Evolutionary conservation across 2,113 vertebrate genomes (phyloP), one percentile per base, ranked within the genome.

Genomic region (Catharus bicknelli): DNA sequence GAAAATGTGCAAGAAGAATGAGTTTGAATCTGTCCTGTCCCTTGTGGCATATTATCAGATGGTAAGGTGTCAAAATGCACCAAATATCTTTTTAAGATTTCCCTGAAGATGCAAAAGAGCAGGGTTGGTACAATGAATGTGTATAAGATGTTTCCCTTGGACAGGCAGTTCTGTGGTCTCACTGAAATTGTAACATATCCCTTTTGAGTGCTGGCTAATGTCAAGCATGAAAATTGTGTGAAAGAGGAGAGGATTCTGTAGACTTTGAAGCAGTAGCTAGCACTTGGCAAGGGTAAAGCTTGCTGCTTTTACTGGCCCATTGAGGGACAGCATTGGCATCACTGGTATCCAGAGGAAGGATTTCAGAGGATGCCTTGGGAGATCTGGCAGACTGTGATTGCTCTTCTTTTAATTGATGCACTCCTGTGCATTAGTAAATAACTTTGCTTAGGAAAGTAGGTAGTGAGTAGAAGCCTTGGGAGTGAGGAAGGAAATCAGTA

Each of bases 21-120:
- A 99, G 32, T 99, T 96, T 48, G 99, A 99, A 96, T 98, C 99
- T 1, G 97, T 99, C 74, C 90, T 99, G 78, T 99, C 99, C 34
- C 98, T 99, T 47, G 98, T 99, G 90, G 98, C 99, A 0, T 99
- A 99, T 95, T 99, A 99, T 96, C 99, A 99, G 96, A 99, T 99
- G 99, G 99, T 99, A 97, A 98, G 97, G 43, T 53, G 85, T 29
- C 57, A 83, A 32, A 79, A 62, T 30, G 30, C 75, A 50, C 54
- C 18, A 18, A 7, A 36, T 59, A 2, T 53, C 21, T 82, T 80
- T 54, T 55, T 66, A 59, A 94, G 19, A 9, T 87, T 83, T 85
- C 43, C 23, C 22, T 54, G 67, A 69, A 90, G 43, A 29, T 62
- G 30, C 29, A 48, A 36, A 89, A 51, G 76, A 87, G 30, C 34